Evolutionary conservation across 2,888 invertebrate genomes (phyloP), one percentile per base, ranked within the genome.

Genomic region (Cantharis lateralis): DNA sequence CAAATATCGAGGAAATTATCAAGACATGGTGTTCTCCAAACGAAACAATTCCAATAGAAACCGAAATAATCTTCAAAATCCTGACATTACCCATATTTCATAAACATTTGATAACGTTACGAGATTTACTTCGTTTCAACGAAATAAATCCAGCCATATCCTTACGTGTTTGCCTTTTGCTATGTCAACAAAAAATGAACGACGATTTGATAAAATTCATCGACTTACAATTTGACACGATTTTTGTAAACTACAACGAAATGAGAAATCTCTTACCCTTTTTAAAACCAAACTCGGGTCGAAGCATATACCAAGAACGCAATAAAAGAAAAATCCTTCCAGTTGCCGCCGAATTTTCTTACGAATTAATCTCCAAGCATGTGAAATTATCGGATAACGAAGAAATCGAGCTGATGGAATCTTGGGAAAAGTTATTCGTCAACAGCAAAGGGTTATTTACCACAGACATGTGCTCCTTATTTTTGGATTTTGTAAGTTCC

Each of bases 401-500:
- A 48, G n/a, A n/a, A 48, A 48, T 7, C n/a, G 48, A 48, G n/a
- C 2, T 48, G 48, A 48, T 48, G 48, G 48, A 48, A n/a, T n/a
- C 48, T 48, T 48, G 48, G 48, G n/a, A 48, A 48, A 48, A 48
- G 2, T 13, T 48, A n/a, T 48, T 48, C n/a, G n/a, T 48, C 48
- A n/a, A 7, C n/a, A n/a, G 7, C 7, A n/a, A n/a, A n/a, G n/a
- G 1, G 5, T n/a, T 9, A 9, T 48, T 48, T n/a, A 69, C 70
- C 32, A 62, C 62, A 26, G 15, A 70, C n/a, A 71, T 76, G n/a
- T 78, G 71, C 26, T 20, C 32, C 1, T 68, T 15, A 20, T 78
- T 70, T 73, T 18, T 70, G 10, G 10, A 61, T 16, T 61, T 76
- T 9, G n/a, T n/a, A n/a, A 1, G 2, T 48, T 48, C 48, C n/a